Base-by-base conservation (phyloP, 2,113 vertebrate genomes). In the Spheniscus mendiculus region DNA sequence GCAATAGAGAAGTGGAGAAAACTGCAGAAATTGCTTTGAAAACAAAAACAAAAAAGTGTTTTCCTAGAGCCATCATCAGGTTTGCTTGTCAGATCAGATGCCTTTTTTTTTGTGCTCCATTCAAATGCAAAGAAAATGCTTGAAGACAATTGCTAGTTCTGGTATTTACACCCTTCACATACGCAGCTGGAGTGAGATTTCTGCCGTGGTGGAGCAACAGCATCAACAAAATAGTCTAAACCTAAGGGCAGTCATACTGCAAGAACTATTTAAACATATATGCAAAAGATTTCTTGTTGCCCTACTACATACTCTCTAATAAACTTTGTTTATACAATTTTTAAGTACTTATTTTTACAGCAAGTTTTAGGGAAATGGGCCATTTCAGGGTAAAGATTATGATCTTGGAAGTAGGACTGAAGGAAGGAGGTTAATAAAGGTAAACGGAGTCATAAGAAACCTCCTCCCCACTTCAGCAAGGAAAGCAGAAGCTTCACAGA, bases 91-190 rank as follows among this genome's bases (percentile, higher is more conserved):
- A 93, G 78, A 89, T 96, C n/a, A 53, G 81, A 91, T 44, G 55
- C 26, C 26, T 72, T 85, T 32, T 45, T 42, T 58, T 15, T 44
- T 36, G 20, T 53, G 74, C 25, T 83, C 78, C 71, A 95, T 95
- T 96, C 89, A 95, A 84, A 96, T 84, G 70, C 89, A 97, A 93
- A 94, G 83, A 92, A 95, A 97, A 92, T 26, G 63, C 87, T 69
- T 88, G 62, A 85, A 77, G 78, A 80, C 95, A 96, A 96, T 88
- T 94, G 78, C 93, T 94, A 30, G 78, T 86, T 85, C 78, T 85
- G 87, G 14, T 96, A 86, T 93, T 94, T 95, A 82, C 91, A 86
- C 89, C 42, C 87, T 72, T 74, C 45, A 5, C 81, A 66, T 16
- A 18, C 0, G 0, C 91, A 96, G 91, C 93, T 96, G 89, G 82